A percentile compares a stretch with the other conserved stretches of the same genome.
Conservation (phyloP, 2,888 invertebrate genomes). For the Agrochola lychnidis region DNA sequence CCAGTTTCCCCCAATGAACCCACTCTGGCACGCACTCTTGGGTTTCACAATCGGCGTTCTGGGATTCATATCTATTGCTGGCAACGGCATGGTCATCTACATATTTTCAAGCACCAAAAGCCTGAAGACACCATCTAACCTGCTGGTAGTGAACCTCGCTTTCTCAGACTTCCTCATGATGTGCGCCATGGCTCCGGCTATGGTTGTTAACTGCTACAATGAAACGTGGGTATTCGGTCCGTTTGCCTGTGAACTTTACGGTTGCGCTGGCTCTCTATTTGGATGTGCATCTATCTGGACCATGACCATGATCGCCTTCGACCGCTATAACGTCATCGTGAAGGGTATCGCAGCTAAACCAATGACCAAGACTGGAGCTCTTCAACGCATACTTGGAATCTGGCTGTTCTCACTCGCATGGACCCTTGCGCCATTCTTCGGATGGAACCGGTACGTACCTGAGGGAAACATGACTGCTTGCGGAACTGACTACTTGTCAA, state of each 20-base stretch:
- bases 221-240: constrained; percentile 94
- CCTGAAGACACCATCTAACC: constrained; percentile 96
- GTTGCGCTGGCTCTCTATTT: constrained; percentile 96
- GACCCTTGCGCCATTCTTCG: constrained; percentile 96
- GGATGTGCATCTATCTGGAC: constrained; percentile 98
- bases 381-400: constrained; percentile 94
- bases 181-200: constrained; percentile 95
- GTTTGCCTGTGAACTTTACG: constrained; percentile 96
- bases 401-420: constrained; percentile 95
- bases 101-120: constrained; percentile 94
- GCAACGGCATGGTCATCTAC: constrained; percentile 94
- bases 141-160: constrained; percentile 97
- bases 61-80: constrained; percentile 92
- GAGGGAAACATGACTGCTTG: constrained; percentile 98
- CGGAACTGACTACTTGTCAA: constrained; percentile 96
- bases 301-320: constrained; percentile 97
- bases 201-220: constrained; percentile 95
- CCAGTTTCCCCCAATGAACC: constrained; percentile 97
- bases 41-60: constrained; percentile 95
- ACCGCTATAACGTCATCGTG: constrained; percentile 98
- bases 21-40: constrained; percentile 95
- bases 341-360: constrained; percentile 96
- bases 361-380: constrained; percentile 94
- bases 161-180: constrained; percentile 98
- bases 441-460: constrained; percentile 97